Conservation (phyloP, 1,140 invertebrate species). For the Drosophila watanabei region DNA sequence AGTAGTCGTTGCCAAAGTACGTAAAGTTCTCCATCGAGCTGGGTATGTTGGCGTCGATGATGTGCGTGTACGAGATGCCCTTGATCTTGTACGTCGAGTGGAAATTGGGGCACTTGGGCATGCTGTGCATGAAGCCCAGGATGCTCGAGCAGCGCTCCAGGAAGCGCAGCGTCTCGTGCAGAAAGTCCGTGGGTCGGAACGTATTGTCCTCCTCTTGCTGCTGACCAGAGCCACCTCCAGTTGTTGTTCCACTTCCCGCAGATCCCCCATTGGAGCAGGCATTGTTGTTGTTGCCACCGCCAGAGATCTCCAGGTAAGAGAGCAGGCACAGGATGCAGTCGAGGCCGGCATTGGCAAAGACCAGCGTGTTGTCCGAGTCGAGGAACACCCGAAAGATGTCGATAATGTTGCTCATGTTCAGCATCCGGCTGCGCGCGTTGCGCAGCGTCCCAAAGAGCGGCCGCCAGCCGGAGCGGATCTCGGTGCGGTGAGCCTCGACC, state of each 20-base stretch:
- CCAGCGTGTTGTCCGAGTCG: conserved; percentile 95
- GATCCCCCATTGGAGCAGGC: conserved; percentile 84
- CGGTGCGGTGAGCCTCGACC: conserved; percentile 96
- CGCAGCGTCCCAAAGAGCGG: conserved; percentile 96
- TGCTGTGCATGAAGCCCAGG: conserved; percentile 95
- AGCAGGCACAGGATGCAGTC: conserved; percentile 96
- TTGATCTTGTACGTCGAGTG: conserved; percentile 95
- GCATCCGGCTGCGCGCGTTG: conserved; percentile 89
- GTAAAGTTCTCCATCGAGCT: conserved; percentile 90
- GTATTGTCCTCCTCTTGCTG: conserved; percentile 70
- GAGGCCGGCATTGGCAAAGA: conserved; percentile 96
- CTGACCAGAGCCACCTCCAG: not conserved
- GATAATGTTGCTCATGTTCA: conserved; percentile 90
- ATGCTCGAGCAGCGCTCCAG: conserved; percentile 94
- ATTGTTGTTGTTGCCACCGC: conserved; percentile 83
- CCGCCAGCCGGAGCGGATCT: conserved; percentile 97
- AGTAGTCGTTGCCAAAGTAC: conserved; percentile 84
- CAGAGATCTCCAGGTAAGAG: conserved; percentile 86
- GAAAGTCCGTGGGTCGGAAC: conserved; percentile 89
- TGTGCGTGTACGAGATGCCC: conserved; percentile 90
- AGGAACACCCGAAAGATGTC: conserved; percentile 97
- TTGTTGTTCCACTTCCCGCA: conserved; percentile 75
- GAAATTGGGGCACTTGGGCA: conserved; percentile 97
- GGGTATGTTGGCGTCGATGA: conserved; percentile 94
- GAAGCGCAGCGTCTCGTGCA: conserved; percentile 94